Conservation (phyloP, 2,797 vertebrate genomes). For the Ceryle rudis region DNA sequence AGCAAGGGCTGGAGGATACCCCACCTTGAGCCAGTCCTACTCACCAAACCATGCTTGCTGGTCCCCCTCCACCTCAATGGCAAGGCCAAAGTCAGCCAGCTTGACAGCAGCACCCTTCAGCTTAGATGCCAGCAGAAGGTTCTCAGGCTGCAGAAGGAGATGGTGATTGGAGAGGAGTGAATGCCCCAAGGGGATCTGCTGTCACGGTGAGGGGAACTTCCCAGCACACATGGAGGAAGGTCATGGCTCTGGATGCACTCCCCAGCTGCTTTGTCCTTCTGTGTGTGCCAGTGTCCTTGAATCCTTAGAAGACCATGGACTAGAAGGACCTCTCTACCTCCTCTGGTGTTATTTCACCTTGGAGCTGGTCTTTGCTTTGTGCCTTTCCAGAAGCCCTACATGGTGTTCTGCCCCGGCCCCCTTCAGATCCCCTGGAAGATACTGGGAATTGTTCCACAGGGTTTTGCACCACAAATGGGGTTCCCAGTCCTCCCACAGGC, state of each 20-base stretch:
- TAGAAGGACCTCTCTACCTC: background rate
- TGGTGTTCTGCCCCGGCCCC: background rate
- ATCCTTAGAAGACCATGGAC: background rate
- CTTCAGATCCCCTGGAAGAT: background rate
- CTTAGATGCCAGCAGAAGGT: constrained; percentile 93
- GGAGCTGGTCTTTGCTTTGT: background rate
- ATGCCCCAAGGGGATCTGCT: background rate
- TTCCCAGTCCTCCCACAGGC: background rate
- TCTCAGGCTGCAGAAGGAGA: constrained; percentile 87
- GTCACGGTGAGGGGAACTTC: rapidly evolving
- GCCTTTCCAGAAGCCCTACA: background rate
- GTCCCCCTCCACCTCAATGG: constrained; percentile 96
- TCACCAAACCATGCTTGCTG: constrained; percentile 99
- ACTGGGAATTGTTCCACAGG: background rate
- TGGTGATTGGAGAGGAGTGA: background rate
- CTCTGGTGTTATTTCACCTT: rapidly evolving
- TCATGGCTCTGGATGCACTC: background rate
- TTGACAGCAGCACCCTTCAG: constrained; percentile 96
- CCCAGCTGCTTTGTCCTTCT: background rate
- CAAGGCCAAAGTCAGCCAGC: constrained; percentile 94
- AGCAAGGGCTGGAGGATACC: background rate
- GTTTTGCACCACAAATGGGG: background rate
- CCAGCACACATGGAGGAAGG: background rate
- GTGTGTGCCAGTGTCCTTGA: rapidly evolving
- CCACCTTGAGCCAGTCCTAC: constrained; percentile 2